A percentile compares a stretch with the other conserved stretches of the same genome.
Evolutionary conservation across 2,888 invertebrate genomes (phyloP).

Genomic region (Hirtodrosophila confusa): DNA sequence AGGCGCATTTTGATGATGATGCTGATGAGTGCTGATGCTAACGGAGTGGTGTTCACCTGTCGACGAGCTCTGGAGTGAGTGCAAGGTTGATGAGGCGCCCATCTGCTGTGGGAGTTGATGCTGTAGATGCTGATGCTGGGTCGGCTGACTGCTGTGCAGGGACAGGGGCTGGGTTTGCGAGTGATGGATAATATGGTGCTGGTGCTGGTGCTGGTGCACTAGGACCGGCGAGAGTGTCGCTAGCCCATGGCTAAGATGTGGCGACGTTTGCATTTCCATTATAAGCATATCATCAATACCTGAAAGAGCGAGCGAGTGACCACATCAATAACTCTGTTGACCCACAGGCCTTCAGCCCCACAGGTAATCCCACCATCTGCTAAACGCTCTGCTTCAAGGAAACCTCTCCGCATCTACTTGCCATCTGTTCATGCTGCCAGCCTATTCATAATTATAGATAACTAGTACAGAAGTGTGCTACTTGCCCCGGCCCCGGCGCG

Average conservation of each 20-base stretch:
- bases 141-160: constrained; percentile 38
- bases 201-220: constrained; percentile 57
- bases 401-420: constrained; percentile 3
- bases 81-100: constrained; percentile 49
- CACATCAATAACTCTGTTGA: constrained; percentile 17
- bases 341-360: constrained; percentile 1
- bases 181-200: constrained; percentile 50
- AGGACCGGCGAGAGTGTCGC: constrained; percentile 69
- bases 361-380: constrained; percentile 12
- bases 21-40: constrained; percentile 44
- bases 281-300: constrained; percentile 78
- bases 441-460: constrained; percentile 52
- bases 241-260: constrained; percentile 81
- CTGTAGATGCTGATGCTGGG: constrained; percentile 35
- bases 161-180: constrained; percentile 29
- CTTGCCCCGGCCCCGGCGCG: constrained; percentile 17
- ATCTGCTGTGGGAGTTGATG: constrained; percentile 44
- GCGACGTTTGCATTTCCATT: constrained; percentile 83
- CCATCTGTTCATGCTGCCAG: constrained; percentile 5
- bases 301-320: constrained; percentile 33
- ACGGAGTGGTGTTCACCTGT: constrained; percentile 43
- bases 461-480: constrained; percentile 17
- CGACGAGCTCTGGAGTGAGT: constrained; percentile 52
- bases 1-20: constrained; percentile 43
- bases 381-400: constrained; percentile 2